phyloP scores from a whole-genome alignment of 1,140 invertebrate genomes.

The Habropoda laboriosa region DNA sequence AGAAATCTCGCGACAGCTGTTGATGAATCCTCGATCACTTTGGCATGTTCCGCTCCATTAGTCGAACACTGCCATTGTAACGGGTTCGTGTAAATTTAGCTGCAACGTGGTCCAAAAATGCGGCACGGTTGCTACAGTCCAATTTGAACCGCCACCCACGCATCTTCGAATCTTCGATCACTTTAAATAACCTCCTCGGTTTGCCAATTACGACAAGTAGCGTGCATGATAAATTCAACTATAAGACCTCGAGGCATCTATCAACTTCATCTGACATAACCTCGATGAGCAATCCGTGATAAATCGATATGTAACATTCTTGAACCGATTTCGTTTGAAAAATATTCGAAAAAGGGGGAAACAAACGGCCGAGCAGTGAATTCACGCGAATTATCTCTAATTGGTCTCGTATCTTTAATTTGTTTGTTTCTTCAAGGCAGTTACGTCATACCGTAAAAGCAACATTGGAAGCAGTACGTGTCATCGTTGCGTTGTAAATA shows the following conservation, averaged over 20 bases:
- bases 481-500: background rate
- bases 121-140: background rate
- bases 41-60: background rate
- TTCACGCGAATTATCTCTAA: background rate
- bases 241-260: background rate
- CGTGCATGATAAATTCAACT: background rate
- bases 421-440: background rate
- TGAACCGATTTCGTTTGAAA: background rate
- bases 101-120: background rate
- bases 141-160: background rate
- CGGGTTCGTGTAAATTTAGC: background rate
- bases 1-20: too few species aligned
- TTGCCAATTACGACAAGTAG: background rate
- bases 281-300: slow-evolving; percentile 8
- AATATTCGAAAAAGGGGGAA: background rate
- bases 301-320: background rate
- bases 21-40: too few species aligned
- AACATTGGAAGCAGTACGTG: background rate
- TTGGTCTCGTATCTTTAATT: too few species aligned
- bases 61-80: background rate
- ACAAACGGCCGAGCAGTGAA: background rate
- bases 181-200: background rate
- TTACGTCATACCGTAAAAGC: background rate
- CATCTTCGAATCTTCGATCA: background rate
- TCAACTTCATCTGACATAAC: slow-evolving; percentile 8